Conservation (phyloP, 2,888 invertebrate genomes). For the Scaptomyza reducta region DNA sequence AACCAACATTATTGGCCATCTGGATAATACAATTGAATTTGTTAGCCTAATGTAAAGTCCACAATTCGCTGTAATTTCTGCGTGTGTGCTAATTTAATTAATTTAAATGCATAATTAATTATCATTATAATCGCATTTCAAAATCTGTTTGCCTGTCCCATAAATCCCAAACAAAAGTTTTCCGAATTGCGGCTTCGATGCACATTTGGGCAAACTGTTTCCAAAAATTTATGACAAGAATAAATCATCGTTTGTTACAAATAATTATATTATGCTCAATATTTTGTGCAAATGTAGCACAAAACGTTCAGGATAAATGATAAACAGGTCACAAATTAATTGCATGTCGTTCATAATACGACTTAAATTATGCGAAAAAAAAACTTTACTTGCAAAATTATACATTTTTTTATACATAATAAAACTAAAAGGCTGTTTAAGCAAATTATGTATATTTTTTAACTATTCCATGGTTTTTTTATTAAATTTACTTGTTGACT, state of each 20-base stretch:
- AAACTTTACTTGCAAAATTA: no score
- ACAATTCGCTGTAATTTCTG: constrained; percentile 36
- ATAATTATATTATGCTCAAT: constrained; percentile 13
- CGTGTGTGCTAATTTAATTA: constrained; percentile 56
- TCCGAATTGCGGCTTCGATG: constrained; percentile 13
- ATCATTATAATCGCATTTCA: constrained; percentile 38
- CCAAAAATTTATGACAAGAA: constrained; percentile 35
- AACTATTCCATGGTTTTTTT: constrained; percentile 1
- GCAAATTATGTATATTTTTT: not conserved
- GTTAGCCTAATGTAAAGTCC: constrained; percentile 48
- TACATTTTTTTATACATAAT: not conserved
- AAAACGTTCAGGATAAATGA: not conserved
- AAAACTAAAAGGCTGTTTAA: not conserved
- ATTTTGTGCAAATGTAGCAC: constrained; percentile 1
- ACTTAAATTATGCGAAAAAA: not conserved
- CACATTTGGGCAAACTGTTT: constrained; percentile 33
- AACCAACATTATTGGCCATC: constrained; percentile 44
- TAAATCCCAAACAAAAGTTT: constrained; percentile 24
- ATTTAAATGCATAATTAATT: constrained; percentile 73
- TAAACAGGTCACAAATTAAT: not conserved
- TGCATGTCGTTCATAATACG: not conserved
- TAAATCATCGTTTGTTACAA: constrained; percentile 45
- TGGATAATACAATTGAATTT: constrained; percentile 56
- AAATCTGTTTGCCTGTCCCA: constrained; percentile 7
- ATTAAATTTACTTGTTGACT: constrained; percentile 6